Conservation (phyloP, 2,113 vertebrate species). For the Rhizomys pruinosus region DNA sequence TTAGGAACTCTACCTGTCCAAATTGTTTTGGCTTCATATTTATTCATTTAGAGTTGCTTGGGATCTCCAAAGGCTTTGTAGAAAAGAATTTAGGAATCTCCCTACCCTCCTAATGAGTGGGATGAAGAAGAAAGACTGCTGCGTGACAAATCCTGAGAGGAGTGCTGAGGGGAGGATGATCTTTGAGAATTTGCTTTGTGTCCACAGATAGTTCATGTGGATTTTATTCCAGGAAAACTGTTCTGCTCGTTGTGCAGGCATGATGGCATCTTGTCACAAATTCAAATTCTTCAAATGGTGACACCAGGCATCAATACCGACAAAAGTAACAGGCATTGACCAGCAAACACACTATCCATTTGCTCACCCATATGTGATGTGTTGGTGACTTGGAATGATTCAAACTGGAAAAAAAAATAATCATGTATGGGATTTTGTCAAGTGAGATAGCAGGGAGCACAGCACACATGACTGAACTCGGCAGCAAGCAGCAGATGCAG, state of each 20-base stretch:
- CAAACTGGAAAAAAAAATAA: conserved; percentile 49
- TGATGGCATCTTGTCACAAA: background rate
- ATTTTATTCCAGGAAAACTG: background rate
- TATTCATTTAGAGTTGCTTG: too few relatives aligned
- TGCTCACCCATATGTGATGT: conserved; percentile 49
- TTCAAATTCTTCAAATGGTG: conserved; percentile 28
- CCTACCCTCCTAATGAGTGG: background rate
- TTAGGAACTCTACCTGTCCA: background rate
- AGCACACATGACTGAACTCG: too few relatives aligned
- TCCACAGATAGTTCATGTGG: background rate
- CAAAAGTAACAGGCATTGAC: conserved; percentile 35
- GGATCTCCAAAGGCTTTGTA: background rate
- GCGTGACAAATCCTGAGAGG: background rate
- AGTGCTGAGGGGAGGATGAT: background rate
- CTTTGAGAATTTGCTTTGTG: background rate
- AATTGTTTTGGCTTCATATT: background rate
- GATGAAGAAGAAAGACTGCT: background rate
- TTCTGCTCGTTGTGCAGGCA: background rate
- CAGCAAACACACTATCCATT: conserved; percentile 54
- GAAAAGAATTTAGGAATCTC: background rate
- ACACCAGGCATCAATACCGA: background rate
- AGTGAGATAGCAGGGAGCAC: too few relatives aligned
- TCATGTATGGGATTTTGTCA: conserved; percentile 43
- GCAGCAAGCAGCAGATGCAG: too few relatives aligned
- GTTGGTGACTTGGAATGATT: conserved; percentile 40